Evolutionary conservation across 2,113 vertebrate genomes (phyloP).

Genomic region (Sterna hirundo): DNA sequence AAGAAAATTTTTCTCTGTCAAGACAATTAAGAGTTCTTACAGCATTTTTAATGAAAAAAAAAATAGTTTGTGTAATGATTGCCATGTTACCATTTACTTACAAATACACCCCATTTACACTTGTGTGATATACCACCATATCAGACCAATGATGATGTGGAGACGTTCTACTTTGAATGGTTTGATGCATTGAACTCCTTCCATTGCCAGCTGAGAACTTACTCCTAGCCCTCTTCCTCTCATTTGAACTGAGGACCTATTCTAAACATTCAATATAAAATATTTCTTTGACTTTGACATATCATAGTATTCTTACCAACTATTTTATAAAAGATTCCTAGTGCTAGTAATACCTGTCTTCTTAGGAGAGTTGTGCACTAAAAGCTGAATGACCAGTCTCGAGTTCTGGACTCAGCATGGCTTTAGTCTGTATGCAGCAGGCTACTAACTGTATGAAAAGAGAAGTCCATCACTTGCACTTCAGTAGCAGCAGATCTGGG

Average conservation of each 20-base stretch:
- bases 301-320: neutral
- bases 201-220: neutral
- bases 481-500: neutral
- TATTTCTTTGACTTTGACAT: neutral
- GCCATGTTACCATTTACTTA: neutral
- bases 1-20: neutral
- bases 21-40: neutral
- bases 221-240: neutral
- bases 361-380: neutral
- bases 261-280: neutral
- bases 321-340: neutral
- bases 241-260: neutral
- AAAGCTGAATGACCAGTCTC: neutral
- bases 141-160: neutral
- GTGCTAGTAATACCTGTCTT: neutral
- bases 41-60: neutral
- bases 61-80: neutral
- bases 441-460: neutral
- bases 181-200: neutral
- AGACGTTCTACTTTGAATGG: neutral
- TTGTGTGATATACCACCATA: neutral
- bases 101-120: neutral
- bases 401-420: neutral
- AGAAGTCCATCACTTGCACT: neutral
- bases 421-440: neutral